Evolutionary conservation across 2,888 invertebrate species (phyloP).

Genomic region (Taphrorychus bicolor): DNA sequence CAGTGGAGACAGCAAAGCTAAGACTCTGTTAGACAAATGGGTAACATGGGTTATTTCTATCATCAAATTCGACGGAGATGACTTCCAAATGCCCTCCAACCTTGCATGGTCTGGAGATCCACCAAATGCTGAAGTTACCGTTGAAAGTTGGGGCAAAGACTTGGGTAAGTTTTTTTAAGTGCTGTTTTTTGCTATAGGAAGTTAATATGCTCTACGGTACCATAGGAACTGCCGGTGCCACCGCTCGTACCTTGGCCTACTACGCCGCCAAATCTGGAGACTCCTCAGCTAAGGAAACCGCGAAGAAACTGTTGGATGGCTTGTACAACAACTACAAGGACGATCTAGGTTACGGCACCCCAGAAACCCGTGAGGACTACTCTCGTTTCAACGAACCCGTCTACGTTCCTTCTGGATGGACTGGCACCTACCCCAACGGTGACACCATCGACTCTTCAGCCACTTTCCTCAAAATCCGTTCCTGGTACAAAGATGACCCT

Average conservation of each 20-base stretch:
- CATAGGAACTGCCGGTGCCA: conserved; percentile 43
- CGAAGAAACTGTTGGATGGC: conserved; percentile 44
- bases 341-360: conserved; percentile 37
- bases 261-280: conserved; percentile 45
- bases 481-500: conserved; percentile 46
- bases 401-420: conserved; percentile 45
- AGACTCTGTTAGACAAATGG: conserved; percentile 44
- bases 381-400: conserved; percentile 43
- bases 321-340: conserved; percentile 41
- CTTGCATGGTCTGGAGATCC: conserved; percentile 45
- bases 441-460: conserved; percentile 44
- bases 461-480: conserved; percentile 44
- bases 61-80: conserved; percentile 36
- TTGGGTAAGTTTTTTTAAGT: conserved; percentile 37
- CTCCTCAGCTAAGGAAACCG: conserved; percentile 37
- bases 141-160: conserved; percentile 39
- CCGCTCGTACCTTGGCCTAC: conserved; percentile 44
- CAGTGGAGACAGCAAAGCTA: conserved; percentile 42
- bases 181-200: no score
- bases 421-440: conserved; percentile 46
- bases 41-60: conserved; percentile 41
- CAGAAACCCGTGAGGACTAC: conserved; percentile 43
- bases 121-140: conserved; percentile 42
- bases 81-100: conserved; percentile 41
- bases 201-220: no score